These are phyloP conservation scores for Sepiola atlantica DNA, from an alignment of 2,888 invertebrate genomes.

Conservation along the genomic window DNA sequence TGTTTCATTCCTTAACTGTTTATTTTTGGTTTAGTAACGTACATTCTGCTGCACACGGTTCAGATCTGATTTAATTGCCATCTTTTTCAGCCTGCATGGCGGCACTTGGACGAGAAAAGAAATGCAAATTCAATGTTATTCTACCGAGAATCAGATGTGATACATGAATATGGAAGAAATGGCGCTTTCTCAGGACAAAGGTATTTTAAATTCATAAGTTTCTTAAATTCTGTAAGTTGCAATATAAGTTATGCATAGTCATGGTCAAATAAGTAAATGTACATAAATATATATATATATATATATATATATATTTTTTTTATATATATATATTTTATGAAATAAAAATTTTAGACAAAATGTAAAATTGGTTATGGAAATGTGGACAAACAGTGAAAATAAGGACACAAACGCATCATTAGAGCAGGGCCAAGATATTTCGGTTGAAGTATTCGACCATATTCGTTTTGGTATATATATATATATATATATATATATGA, in stretches of 20 bases:
- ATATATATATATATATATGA: too few species aligned
- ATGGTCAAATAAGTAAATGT: background rate
- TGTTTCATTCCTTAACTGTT: background rate
- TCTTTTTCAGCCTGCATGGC: conserved; percentile 23
- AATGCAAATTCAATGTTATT: conserved; percentile 32
- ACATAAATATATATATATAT: background rate
- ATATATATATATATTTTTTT: background rate
- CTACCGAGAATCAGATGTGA: background rate
- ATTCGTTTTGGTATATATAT: too few species aligned
- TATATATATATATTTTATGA: too few species aligned
- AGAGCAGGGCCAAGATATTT: too few species aligned
- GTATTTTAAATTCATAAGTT: background rate
- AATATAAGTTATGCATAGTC: background rate
- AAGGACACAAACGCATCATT: too few species aligned
- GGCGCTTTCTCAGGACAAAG: background rate
- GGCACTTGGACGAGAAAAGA: background rate
- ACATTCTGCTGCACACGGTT: background rate
- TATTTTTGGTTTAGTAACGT: background rate
- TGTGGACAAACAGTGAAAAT: too few species aligned
- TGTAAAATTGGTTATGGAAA: too few species aligned
- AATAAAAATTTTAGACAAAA: too few species aligned
- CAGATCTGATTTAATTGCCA: background rate
- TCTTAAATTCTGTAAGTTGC: background rate
- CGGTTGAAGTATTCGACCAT: too few species aligned
- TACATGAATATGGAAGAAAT: conserved; percentile 19